Conservation (phyloP, 2,797 vertebrate species). For the Falco biarmicus region DNA sequence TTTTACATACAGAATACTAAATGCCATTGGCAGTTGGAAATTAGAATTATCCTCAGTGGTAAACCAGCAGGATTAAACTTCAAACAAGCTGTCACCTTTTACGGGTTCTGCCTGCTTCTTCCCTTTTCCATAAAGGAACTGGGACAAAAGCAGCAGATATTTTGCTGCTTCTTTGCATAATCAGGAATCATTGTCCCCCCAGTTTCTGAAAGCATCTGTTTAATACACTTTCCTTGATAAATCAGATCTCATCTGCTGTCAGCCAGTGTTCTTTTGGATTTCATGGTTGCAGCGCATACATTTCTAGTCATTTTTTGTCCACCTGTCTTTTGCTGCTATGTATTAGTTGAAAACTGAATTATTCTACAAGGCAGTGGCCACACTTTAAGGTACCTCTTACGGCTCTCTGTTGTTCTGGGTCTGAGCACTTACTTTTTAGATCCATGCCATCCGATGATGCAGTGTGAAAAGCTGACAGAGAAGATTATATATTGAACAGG, state of each 20-base stretch:
- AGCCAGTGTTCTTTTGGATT: background rate
- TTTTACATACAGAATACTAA: constrained; percentile 39
- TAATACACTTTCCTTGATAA: background rate
- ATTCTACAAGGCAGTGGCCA: background rate
- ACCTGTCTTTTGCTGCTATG: background rate
- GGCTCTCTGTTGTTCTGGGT: background rate
- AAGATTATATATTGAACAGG: background rate
- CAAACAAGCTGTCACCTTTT: constrained; percentile 3
- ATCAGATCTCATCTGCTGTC: background rate
- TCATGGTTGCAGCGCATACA: background rate
- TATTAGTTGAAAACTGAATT: background rate
- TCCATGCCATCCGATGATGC: background rate
- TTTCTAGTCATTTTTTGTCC: background rate
- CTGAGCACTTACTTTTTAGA: background rate
- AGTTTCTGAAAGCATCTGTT: background rate
- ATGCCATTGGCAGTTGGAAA: constrained; percentile 40
- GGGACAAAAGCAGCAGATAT: background rate
- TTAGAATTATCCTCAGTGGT: constrained; percentile 57
- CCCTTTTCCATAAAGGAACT: background rate
- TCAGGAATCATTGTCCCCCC: background rate
- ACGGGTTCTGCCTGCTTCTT: background rate
- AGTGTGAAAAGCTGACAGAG: background rate
- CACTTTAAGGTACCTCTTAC: background rate
- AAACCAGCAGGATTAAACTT: constrained; percentile 43
- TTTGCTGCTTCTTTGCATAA: background rate